Evolutionary conservation across 2,888 invertebrate genomes (phyloP).

Genomic region (Celastrina argiolus): DNA sequence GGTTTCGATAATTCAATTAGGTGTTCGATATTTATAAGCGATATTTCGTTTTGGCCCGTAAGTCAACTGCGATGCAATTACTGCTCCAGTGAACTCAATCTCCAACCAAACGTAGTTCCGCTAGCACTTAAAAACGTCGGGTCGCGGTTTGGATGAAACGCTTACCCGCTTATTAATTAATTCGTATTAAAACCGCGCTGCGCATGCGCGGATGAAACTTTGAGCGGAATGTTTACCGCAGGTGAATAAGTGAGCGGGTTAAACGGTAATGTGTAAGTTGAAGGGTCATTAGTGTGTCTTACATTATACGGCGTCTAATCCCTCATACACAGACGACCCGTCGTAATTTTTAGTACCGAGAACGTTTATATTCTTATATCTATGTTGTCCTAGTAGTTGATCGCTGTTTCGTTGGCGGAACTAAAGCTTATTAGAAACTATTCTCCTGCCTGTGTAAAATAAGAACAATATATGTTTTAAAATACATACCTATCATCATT

Average conservation of each 20-base stretch:
- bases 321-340: neutral
- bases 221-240: slow-evolving; percentile 10
- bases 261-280: slow-evolving; percentile 8
- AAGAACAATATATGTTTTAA: too few species aligned
- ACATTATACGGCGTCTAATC: slow-evolving; percentile 10
- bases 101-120: neutral
- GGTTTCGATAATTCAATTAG: too few species aligned
- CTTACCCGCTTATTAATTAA: slow-evolving; percentile 9
- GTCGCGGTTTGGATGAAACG: neutral
- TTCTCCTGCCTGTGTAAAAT: neutral
- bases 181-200: neutral
- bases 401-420: neutral
- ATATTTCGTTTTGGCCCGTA: neutral
- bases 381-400: neutral
- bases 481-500: too few species aligned
- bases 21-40: too few species aligned
- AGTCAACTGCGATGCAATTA: neutral
- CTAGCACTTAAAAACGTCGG: neutral
- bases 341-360: neutral
- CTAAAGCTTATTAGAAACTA: too few species aligned
- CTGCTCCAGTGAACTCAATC: neutral
- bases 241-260: slow-evolving; percentile 16
- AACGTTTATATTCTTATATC: neutral
- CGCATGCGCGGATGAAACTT: slow-evolving; percentile 16
- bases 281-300: slow-evolving; percentile 1